A percentile compares a stretch with the other conserved stretches of the same genome.
These are phyloP conservation scores for Chlorodrepanis virens DNA, from an alignment of 2,113 vertebrate genomes.

Conservation along the genomic window DNA sequence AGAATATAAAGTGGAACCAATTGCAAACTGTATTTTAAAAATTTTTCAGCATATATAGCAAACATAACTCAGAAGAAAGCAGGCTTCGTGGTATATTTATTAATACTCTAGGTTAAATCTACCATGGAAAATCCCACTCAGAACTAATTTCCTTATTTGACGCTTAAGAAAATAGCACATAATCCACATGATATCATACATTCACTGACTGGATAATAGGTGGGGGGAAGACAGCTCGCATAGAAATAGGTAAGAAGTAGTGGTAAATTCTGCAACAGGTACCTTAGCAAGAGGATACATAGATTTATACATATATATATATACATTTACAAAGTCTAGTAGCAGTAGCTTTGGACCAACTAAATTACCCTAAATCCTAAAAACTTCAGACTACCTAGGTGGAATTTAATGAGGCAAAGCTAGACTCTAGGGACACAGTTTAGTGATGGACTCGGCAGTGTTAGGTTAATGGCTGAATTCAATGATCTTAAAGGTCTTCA, in stretches of 20 bases:
- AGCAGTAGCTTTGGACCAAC: background rate
- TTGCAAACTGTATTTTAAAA: background rate
- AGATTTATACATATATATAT: background rate
- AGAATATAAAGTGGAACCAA: background rate
- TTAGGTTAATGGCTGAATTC: background rate
- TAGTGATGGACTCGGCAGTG: background rate
- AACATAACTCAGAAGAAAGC: background rate
- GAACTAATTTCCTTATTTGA: background rate
- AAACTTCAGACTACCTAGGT: background rate
- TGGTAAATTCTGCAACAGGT: background rate
- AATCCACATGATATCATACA: background rate
- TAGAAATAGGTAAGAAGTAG: background rate
- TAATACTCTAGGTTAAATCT: background rate
- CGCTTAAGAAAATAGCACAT: conserved; percentile 6
- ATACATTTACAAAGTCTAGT: background rate
- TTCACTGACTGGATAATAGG: background rate
- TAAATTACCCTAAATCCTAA: background rate
- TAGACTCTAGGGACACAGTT: background rate
- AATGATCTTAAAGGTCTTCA: background rate
- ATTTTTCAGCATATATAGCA: background rate
- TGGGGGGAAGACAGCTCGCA: background rate
- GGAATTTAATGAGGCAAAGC: background rate
- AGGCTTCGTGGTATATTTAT: background rate
- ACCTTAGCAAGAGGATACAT: background rate
- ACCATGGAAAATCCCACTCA: background rate